These are phyloP conservation scores for Papilio protenor DNA, from an alignment of 2,888 invertebrate species.

Conservation along the genomic window DNA sequence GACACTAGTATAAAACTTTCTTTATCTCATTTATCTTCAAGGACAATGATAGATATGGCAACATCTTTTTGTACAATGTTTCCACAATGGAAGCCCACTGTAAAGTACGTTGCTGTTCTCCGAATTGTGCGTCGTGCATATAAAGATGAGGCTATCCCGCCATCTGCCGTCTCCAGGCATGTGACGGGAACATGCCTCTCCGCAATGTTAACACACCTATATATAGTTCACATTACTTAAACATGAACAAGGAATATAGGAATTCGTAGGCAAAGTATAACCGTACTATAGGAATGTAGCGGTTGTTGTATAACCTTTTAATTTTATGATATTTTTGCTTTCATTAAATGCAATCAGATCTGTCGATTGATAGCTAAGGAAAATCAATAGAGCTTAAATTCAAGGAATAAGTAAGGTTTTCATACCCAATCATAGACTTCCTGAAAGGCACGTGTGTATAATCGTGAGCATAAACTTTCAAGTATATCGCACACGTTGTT, in stretches of 20 bases:
- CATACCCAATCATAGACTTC: not conserved
- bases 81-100: not conserved
- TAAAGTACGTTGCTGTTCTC: slow-evolving; percentile 38
- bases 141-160: slow-evolving; percentile 58
- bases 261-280: not conserved
- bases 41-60: not conserved
- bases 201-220: slow-evolving; percentile 53
- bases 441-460: not conserved
- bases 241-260: slow-evolving; percentile 11
- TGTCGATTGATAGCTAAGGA: too few species aligned
- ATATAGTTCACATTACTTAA: slow-evolving; percentile 46
- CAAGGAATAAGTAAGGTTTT: not conserved
- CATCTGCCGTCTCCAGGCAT: slow-evolving; percentile 56
- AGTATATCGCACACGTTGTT: not conserved
- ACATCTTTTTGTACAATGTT: not conserved
- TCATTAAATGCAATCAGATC: too few species aligned
- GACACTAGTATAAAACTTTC: not conserved
- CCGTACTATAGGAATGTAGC: not conserved
- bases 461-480: not conserved
- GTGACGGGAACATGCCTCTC: slow-evolving; percentile 57
- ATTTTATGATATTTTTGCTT: too few species aligned
- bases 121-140: slow-evolving; percentile 57
- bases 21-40: not conserved
- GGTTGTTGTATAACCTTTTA: not conserved
- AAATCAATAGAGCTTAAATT: not conserved